A percentile compares a stretch with the other conserved stretches of the same genome.
Conservation (phyloP, 2,797 vertebrate species). For the Merluccius polli region DNA sequence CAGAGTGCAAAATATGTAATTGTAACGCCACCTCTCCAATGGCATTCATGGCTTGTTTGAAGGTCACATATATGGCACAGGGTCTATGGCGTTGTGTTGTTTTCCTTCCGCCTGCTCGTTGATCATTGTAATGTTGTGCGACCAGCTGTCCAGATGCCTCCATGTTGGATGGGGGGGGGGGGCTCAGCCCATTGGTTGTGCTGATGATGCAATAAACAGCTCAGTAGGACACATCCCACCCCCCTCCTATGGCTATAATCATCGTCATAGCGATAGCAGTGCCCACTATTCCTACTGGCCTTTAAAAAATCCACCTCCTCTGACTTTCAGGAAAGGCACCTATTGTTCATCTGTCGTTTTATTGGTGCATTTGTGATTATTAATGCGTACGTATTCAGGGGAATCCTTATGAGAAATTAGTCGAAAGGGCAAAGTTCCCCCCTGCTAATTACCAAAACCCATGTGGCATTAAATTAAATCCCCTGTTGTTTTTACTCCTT, state of each 20-base stretch:
- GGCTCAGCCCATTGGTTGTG: background rate
- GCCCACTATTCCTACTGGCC: background rate
- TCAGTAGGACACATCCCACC: background rate
- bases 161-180: background rate
- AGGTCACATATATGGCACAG: background rate
- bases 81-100: background rate
- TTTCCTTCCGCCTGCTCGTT: background rate
- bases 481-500: background rate
- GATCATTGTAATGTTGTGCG: background rate
- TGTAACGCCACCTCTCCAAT: background rate
- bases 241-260: background rate
- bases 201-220: background rate
- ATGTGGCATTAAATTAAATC: background rate
- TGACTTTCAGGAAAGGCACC: background rate
- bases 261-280: background rate
- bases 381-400: background rate
- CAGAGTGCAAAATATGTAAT: background rate
- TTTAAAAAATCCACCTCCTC: background rate
- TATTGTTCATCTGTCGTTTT: background rate
- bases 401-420: background rate
- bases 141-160: background rate
- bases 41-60: background rate
- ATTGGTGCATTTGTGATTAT: background rate
- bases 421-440: background rate
- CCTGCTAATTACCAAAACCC: background rate